These are phyloP conservation scores for Machimus atricapillus DNA, from an alignment of 2,888 invertebrate genomes.

Conservation along the genomic window DNA sequence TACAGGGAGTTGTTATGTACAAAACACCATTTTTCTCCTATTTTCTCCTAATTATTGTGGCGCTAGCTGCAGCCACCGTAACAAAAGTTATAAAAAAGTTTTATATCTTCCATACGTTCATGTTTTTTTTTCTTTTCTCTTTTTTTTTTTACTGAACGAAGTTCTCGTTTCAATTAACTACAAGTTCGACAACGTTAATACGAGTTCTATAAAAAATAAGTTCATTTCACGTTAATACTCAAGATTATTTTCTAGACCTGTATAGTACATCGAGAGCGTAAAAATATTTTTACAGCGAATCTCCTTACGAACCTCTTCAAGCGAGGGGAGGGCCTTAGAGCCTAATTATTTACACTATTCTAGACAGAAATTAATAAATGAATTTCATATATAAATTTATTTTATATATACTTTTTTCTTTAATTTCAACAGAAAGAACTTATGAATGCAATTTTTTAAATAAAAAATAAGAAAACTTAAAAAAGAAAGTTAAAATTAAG, in stretches of 20 bases:
- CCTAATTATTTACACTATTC: not conserved
- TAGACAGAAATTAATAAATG: not conserved
- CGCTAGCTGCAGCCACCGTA: not conserved
- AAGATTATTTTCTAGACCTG: conserved; percentile 16
- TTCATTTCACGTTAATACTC: conserved; percentile 25
- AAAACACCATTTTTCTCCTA: conserved; percentile 14
- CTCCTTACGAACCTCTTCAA: not conserved
- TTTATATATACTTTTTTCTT: not conserved
- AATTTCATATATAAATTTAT: not conserved
- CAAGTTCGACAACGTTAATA: conserved; percentile 4
- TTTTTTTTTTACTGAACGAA: not conserved
- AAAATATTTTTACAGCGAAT: conserved; percentile 5
- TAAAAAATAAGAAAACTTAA: not conserved
- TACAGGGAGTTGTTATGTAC: conserved; percentile 8
- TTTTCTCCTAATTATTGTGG: not conserved
- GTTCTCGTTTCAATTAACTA: conserved; percentile 28
- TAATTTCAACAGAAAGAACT: not conserved
- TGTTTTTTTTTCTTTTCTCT: not conserved
- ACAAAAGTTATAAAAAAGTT: conserved; percentile 11
- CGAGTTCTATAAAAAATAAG: conserved; percentile 23
- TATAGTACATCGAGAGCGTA: conserved; percentile 16
- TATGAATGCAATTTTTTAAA: not conserved
- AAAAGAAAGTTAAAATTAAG: not conserved
- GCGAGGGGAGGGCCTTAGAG: not conserved
- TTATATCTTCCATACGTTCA: not conserved